Base-by-base conservation (phyloP, 30 jellyfish, hydroid and myxozoan species). In the Turritopsis dohrnii region DNA sequence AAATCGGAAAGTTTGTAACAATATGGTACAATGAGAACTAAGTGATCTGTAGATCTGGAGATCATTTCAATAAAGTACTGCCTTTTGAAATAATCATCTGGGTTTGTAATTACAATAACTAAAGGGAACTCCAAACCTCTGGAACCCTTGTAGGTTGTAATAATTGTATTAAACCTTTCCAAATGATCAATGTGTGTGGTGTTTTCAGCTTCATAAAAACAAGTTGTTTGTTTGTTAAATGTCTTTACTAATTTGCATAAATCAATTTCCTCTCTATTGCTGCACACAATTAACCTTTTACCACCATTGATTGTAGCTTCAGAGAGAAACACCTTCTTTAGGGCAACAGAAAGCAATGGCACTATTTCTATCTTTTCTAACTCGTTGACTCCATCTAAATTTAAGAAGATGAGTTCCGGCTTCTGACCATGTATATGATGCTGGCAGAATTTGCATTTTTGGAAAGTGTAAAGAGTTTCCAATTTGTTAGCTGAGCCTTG, bases 21-120 rank as follows among this genome's bases (percentile, higher is more conserved):
- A 27, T 69, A 69, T 69, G 77, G 77, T n/a, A 69, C 30, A 27
- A 69, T 23, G 77, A 69, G 77, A 69, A 69, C 28, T 23, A 69
- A 27, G 77, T 69, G 28, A 69, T 27, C 77, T n/a, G 77, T 69
- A 21, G 22, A 69, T 7, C 77, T 16, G 30, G 31, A n/a, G 22
- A 69, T 27, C 9, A 17, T 19, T 19, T 69, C 77, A 19, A 69
- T 27, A 69, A 69, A 69, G 30, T n/a, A 69, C 0, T 69, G 77
- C 19, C 77, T 69, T 21, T 69, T 69, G 19, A n/a, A 27, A 17
- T 69, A 23, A n/a, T 69, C 77, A 23, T n/a, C 19, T 69, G 77
- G 77, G 30, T 69, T 69, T 1, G 30, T 69, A 19, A 23, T n/a
- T 9, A 69, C 77, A 23, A 69, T 27, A 69, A 69, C 77, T 69